Conservation (phyloP, 2,113 vertebrate genomes). For the Pachycephala philippinensis region DNA sequence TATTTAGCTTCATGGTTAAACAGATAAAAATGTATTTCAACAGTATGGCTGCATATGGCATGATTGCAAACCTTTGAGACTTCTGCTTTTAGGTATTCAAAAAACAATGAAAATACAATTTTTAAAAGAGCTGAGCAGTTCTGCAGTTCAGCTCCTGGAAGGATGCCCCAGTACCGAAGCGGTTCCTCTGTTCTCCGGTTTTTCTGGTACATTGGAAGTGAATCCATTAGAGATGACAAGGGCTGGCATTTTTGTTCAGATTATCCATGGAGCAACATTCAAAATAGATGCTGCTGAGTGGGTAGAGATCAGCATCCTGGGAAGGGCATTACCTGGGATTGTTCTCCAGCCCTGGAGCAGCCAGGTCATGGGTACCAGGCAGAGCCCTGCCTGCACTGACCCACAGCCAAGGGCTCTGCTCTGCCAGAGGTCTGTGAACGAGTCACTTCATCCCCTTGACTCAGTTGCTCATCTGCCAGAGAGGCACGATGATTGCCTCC, state of each 20-base stretch:
- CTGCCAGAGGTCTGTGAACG: neutral
- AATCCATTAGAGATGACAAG: neutral
- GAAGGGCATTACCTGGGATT: rapidly evolving
- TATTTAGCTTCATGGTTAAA: constrained; percentile 15
- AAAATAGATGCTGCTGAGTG: neutral
- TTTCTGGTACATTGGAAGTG: neutral
- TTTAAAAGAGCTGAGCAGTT: neutral
- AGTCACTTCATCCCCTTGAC: neutral
- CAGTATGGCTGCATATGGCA: neutral
- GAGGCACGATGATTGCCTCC: neutral
- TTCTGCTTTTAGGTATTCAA: neutral
- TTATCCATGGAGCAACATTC: neutral
- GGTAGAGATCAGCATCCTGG: neutral
- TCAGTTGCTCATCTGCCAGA: neutral
- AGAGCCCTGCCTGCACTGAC: neutral
- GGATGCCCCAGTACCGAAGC: rapidly evolving
- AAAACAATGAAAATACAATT: neutral
- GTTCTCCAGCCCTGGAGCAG: neutral
- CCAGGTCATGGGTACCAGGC: neutral
- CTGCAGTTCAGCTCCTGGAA: neutral
- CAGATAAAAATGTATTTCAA: neutral
- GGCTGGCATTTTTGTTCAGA: neutral
- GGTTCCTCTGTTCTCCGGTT: neutral
- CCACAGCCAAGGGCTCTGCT: neutral
- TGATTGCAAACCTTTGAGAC: neutral